Base-by-base conservation (phyloP, 2,888 invertebrate species). In the Diaphora mendica region DNA sequence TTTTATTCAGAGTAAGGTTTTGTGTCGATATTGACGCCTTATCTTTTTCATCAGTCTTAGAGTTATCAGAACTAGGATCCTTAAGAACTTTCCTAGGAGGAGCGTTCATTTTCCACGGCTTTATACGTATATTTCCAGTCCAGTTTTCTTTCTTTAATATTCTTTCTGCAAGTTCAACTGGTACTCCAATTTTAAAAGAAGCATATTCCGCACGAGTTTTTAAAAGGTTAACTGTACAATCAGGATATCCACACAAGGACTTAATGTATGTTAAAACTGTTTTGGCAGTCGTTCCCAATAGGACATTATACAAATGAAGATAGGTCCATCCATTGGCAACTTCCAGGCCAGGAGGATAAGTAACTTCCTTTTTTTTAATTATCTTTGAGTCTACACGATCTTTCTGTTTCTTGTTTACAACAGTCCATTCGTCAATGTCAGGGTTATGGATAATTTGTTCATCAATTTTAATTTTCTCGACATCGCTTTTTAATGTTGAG, bases 131-230 rank as follows among this genome's bases (percentile, higher is more conserved):
- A 62, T 30, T 30, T 17, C 30, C 62, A 30, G 62, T 30, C 62
- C 62, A 30, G 62, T 62, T 30, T 30, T 30, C 30, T 62, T 30
- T 13, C 62, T 8, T 30, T 62, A 62, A 30, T 62, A 62, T 30
- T 62, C 26, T 30, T 17, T 62, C 26, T 17, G 62, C 62, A 17
- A 62, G 8, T 4, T 62, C 62, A 2, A 7, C 59, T 26, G 59
- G 59, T 26, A 59, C 26, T 26, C 59, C 62, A 62, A 62, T 62
- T 62, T 62, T 30, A 62, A 62, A 62, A 62, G 62, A 62, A 62
- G 30, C 62, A 17, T 62, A 30, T 17, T 62, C 17, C 8, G 30
- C 30, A 17, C 7, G 30, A 26, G 30, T 62, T 7, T 62, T 62
- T 30, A 62, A 62, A 62, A 15, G 30, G 15, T 26, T 30, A 30